Evolutionary conservation across 2,113 vertebrate genomes (phyloP), one percentile per base, ranked within the genome.

Genomic region (Lepus europaeus): DNA sequence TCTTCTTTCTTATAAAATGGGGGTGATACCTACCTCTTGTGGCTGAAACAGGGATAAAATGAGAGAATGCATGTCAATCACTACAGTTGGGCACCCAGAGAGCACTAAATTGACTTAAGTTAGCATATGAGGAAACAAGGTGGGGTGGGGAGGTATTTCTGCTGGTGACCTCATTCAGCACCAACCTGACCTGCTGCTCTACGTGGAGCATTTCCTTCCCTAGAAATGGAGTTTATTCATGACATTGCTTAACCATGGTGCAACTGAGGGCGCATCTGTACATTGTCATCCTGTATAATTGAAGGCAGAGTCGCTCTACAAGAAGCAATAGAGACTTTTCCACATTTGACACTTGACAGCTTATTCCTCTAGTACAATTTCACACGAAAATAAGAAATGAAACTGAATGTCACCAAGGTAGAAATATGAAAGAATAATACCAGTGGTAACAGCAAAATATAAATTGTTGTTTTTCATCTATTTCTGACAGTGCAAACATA

Each of bases 381-480:
- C 79, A 85, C 73, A 78, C 56, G 39, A 80, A 91, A 76, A 66
- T n/a, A 45, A 86, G 22, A 87, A 89, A 94, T 45, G 59, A 70
- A 94, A 95, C 64, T 29, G 56, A 94, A 95, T 93, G 90, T 93
- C 79, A 93, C 76, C 61, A 49, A 82, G 79, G 73, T 64, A 91
- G 90, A 89, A 94, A 94, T 70, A 92, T n/a, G 64, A 89, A 88
- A 72, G 78, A 94, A 91, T 89, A 93, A 91, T 9, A 87, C 27
- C 72, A 74, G 5, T 64, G 51, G 89, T 91, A 94, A 93, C 87
- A 96, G 82, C 78, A 91, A 96, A 91, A 92, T 94, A 87, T 89
- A 91, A 95, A 80, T 94, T 96, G 92, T 91, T 89, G 91, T 95
- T 93, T 97, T 95, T 93, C 89, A 91, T 97, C 87, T 96, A 56